These are phyloP conservation scores for Lasioglossum oenotherae DNA, from an alignment of 2,888 invertebrate species.

Conservation along the genomic window DNA sequence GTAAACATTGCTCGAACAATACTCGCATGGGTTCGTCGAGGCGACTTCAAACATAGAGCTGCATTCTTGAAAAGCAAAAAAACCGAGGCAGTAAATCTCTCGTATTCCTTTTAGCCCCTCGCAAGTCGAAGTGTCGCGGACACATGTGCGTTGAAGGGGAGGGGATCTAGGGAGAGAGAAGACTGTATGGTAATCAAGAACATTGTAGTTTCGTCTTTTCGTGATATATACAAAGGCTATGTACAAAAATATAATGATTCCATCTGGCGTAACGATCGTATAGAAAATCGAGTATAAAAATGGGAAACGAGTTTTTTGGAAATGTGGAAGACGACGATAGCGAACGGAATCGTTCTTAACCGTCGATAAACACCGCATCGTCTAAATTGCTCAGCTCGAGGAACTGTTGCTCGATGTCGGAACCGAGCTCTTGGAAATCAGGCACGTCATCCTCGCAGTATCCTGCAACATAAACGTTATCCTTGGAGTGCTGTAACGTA, in stretches of 20 bases:
- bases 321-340: slow-evolving; percentile 8
- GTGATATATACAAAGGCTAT: slow-evolving; percentile 76
- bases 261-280: slow-evolving; percentile 35
- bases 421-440: slow-evolving; percentile 81
- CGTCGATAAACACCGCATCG: slow-evolving; percentile 80
- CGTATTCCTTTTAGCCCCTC: slow-evolving; percentile 2
- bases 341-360: slow-evolving; percentile 57
- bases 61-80: slow-evolving; percentile 10
- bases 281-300: slow-evolving; percentile 58
- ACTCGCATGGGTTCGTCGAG: slow-evolving; percentile 2
- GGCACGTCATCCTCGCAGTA: slow-evolving; percentile 78
- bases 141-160: slow-evolving; percentile 1
- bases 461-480: slow-evolving; percentile 69
- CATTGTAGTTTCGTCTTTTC: slow-evolving; percentile 50
- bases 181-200: slow-evolving; percentile 24
- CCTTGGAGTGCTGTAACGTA: neutral
- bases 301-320: slow-evolving; percentile 59
- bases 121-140: neutral
- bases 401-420: slow-evolving; percentile 83
- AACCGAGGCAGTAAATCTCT: neutral
- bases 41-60: neutral
- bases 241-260: slow-evolving; percentile 77
- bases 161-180: neutral
- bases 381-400: slow-evolving; percentile 81
- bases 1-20: neutral